Evolutionary conservation across 2,113 vertebrate genomes (phyloP).

Genomic region (Notechis scutatus): DNA sequence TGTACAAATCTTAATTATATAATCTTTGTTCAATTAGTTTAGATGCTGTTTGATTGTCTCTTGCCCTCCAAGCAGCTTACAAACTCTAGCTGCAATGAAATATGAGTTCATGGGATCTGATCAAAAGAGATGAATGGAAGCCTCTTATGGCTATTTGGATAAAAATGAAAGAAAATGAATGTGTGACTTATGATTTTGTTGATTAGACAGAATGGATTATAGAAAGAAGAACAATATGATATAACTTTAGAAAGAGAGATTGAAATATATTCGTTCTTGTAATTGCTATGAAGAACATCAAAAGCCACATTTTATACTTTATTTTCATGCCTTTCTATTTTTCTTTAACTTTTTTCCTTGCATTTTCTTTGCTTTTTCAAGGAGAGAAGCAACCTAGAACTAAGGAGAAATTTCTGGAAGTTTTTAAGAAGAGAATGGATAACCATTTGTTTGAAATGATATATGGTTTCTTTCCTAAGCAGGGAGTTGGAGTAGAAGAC

Average conservation of each 20-base stretch:
- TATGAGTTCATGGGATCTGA: not conserved
- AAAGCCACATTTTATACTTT: not conserved
- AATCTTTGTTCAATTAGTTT: not conserved
- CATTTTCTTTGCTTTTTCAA: not conserved
- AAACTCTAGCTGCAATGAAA: not conserved
- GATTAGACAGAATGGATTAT: not conserved
- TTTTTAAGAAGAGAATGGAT: too few species aligned
- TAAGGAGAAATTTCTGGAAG: too few species aligned
- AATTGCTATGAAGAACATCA: not conserved
- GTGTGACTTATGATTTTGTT: not conserved
- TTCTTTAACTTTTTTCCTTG: not conserved
- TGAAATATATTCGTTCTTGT: not conserved
- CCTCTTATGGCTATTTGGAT: constrained; percentile 4
- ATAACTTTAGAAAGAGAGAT: not conserved
- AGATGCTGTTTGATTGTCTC: not conserved
- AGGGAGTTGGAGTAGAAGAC: too few species aligned
- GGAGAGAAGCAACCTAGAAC: too few species aligned
- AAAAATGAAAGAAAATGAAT: not conserved
- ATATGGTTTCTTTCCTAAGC: too few species aligned
- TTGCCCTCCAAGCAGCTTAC: not conserved
- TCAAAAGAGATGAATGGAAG: not conserved
- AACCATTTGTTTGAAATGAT: too few species aligned
- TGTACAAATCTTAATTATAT: not conserved
- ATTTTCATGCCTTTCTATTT: not conserved
- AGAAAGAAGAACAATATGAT: not conserved